phyloP scores from a whole-genome alignment of 2,113 vertebrate genomes.

The Chlamydotis undulata region DNA sequence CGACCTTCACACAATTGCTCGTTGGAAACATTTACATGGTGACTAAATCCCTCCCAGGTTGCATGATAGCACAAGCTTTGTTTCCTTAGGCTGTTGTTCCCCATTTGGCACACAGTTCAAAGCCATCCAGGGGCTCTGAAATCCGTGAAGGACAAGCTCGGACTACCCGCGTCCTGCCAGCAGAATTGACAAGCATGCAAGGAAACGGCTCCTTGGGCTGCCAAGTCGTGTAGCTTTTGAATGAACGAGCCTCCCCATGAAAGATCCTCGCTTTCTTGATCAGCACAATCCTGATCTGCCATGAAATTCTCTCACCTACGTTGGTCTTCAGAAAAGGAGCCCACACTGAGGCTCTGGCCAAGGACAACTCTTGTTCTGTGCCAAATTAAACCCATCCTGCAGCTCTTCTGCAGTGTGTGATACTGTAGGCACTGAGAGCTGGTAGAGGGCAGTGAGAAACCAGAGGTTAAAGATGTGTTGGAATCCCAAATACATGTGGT shows the following conservation, averaged over 20 bases:
- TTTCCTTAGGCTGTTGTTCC: not conserved
- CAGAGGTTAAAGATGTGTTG: not conserved
- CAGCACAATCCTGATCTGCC: not conserved
- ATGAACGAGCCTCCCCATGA: not conserved
- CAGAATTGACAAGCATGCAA: not conserved
- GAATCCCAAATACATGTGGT: not conserved
- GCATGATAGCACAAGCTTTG: not conserved
- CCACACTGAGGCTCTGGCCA: not conserved
- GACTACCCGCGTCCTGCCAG: not conserved
- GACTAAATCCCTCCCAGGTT: slow-evolving; percentile 21
- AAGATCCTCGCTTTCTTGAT: not conserved
- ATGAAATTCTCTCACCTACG: not conserved
- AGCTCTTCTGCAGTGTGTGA: not conserved
- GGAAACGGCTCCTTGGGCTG: not conserved
- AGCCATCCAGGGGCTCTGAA: slow-evolving; percentile 1
- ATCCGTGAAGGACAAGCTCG: not conserved
- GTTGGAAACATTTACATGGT: slow-evolving; percentile 1
- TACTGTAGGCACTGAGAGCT: not conserved
- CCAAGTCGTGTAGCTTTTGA: slow-evolving; percentile 14
- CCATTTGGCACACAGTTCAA: not conserved
- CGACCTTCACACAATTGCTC: not conserved
- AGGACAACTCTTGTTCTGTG: not conserved
- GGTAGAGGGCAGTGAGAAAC: not conserved
- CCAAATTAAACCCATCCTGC: not conserved
- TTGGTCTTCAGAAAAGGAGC: not conserved